phyloP scores from a whole-genome alignment of 2,797 vertebrate species.

The Craterocephalus amniculus region DNA sequence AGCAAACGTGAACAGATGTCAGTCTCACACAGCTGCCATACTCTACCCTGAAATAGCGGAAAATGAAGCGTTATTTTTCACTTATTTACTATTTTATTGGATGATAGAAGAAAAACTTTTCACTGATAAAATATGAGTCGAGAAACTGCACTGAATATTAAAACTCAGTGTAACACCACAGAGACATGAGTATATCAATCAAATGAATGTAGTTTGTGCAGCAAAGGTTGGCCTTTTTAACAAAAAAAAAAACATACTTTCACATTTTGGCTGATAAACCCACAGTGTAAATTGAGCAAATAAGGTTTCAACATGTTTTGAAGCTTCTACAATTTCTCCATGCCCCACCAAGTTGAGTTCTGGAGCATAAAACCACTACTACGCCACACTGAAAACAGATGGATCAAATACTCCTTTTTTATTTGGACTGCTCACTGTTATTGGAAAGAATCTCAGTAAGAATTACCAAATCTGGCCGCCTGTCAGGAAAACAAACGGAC shows the following conservation, averaged over 20 bases:
- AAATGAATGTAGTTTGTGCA: constrained; percentile 15
- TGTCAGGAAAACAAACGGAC: constrained; percentile 82
- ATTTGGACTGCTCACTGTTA: constrained; percentile 70
- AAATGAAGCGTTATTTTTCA: not conserved
- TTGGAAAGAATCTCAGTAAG: constrained; percentile 80
- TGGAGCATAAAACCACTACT: constrained; percentile 62
- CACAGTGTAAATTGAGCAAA: constrained; percentile 57
- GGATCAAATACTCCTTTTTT: constrained; percentile 68
- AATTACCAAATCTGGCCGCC: constrained; percentile 82
- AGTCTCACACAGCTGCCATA: not conserved
- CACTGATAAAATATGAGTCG: not conserved
- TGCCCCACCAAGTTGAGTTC: constrained; percentile 57
- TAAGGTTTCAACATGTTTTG: constrained; percentile 46
- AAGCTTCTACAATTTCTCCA: constrained; percentile 60
- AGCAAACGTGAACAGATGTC: not conserved
- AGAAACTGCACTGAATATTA: not conserved
- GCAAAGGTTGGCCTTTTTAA: constrained; percentile 13
- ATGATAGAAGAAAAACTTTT: not conserved
- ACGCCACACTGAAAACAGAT: constrained; percentile 78
- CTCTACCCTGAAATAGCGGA: not conserved
- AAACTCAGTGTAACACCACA: not conserved
- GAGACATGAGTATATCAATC: not conserved
- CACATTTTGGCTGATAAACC: constrained; percentile 36
- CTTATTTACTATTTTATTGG: not conserved
- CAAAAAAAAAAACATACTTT: constrained; percentile 10